Evolutionary conservation across 2,888 invertebrate species (phyloP).

Genomic region (Mythimna impura): DNA sequence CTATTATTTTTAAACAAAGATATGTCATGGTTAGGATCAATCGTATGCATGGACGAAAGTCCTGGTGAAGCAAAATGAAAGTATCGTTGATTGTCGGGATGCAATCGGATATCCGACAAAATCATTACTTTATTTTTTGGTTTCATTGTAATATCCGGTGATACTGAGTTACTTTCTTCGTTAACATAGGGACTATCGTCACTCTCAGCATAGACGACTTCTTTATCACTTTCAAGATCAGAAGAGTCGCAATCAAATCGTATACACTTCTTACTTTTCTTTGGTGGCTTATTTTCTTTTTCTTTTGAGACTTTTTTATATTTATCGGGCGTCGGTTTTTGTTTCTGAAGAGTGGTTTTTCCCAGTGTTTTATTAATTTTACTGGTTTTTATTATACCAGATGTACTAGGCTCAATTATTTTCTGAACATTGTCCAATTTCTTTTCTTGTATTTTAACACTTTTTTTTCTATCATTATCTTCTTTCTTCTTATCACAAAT

Average conservation of each 20-base stretch:
- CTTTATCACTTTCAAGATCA: constrained; percentile 14
- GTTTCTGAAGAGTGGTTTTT: background rate
- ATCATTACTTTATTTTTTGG: constrained; percentile 8
- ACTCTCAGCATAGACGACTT: constrained; percentile 12
- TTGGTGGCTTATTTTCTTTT: constrained; percentile 16
- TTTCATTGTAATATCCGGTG: constrained; percentile 1
- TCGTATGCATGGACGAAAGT: constrained; percentile 15
- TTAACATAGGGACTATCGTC: constrained; percentile 18
- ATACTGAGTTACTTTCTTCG: constrained; percentile 18
- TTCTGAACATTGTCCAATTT: constrained; percentile 1
- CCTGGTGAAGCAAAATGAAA: constrained; percentile 15
- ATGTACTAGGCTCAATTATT: constrained; percentile 8
- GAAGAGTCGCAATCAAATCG: constrained; percentile 7
- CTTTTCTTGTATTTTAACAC: background rate
- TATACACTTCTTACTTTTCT: background rate
- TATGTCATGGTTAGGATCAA: constrained; percentile 26
- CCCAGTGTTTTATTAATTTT: constrained; percentile 2
- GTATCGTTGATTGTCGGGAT: constrained; percentile 9
- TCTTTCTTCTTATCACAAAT: background rate
- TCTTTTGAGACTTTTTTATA: constrained; percentile 3
- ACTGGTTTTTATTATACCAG: constrained; percentile 11
- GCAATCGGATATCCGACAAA: constrained; percentile 9
- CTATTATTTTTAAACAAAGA: constrained; percentile 2
- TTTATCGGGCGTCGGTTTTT: background rate
- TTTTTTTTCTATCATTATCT: constrained; percentile 3